These are phyloP conservation scores for Caradrina kadenii DNA, from an alignment of 2,888 invertebrate genomes.

Conservation along the genomic window DNA sequence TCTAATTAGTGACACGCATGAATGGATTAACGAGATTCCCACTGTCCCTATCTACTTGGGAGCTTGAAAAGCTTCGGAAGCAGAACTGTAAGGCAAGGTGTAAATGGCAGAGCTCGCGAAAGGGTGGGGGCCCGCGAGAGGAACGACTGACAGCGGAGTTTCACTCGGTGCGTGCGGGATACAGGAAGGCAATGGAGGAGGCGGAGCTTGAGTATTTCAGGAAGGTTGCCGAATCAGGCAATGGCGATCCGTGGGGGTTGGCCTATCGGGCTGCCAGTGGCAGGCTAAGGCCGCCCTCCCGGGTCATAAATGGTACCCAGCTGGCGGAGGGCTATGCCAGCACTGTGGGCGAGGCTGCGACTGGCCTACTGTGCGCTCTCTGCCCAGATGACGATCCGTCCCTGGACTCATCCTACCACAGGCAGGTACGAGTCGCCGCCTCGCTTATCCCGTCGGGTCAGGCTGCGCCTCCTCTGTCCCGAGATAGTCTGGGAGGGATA, in stretches of 20 bases:
- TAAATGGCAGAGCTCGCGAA: slow-evolving; percentile 16
- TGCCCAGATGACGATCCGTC: too few species aligned
- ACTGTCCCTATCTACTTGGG: slow-evolving; percentile 79
- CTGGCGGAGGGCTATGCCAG: slow-evolving; percentile 40
- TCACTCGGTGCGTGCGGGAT: not conserved
- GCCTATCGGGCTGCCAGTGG: slow-evolving; percentile 60
- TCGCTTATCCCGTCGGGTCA: too few species aligned
- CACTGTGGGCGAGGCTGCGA: slow-evolving; percentile 46
- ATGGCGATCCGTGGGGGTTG: slow-evolving; percentile 46
- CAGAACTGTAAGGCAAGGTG: slow-evolving; percentile 2
- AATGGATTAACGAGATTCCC: slow-evolving; percentile 92
- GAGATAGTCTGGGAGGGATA: too few species aligned
- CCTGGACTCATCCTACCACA: too few species aligned
- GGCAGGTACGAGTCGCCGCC: too few species aligned
- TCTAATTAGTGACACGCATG: slow-evolving; percentile 91
- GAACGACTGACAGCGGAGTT: not conserved
- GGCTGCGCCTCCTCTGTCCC: too few species aligned
- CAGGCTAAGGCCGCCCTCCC: slow-evolving; percentile 51
- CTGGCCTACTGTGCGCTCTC: slow-evolving; percentile 27
- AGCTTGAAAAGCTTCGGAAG: slow-evolving; percentile 29
- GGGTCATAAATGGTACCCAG: slow-evolving; percentile 45
- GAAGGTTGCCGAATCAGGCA: not conserved
- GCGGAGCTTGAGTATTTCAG: slow-evolving; percentile 5
- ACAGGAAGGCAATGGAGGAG: slow-evolving; percentile 23
- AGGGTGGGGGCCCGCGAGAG: not conserved